Base-by-base conservation (phyloP, 2,888 invertebrate genomes). In the Doris montereyensis region DNA sequence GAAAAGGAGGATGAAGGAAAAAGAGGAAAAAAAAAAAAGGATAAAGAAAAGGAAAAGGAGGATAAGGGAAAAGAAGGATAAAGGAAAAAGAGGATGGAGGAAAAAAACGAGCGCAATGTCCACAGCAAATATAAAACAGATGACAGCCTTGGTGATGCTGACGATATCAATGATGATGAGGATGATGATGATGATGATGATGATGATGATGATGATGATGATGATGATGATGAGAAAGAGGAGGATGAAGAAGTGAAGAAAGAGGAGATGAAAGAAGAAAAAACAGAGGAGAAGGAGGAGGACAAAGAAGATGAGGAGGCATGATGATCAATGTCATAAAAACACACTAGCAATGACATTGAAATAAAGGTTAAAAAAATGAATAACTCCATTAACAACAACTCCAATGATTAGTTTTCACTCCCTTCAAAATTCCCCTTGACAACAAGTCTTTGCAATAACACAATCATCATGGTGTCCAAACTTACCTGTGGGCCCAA, bases 401-500 rank as follows among this genome's bases (percentile, higher is more conserved):
- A 65, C 8, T 8, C 8, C 21, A 21, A 65, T 65, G 8, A 13
- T n/a, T n/a, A n/a, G n/a, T n/a, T n/a, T n/a, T n/a, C n/a, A n/a
- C n/a, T n/a, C n/a, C n/a, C n/a, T n/a, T n/a, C n/a, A n/a, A n/a
- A n/a, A n/a, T n/a, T n/a, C n/a, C n/a, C n/a, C n/a, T n/a, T n/a
- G n/a, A n/a, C n/a, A n/a, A n/a, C n/a, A n/a, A n/a, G n/a, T n/a
- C n/a, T n/a, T n/a, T n/a, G n/a, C n/a, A n/a, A n/a, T n/a, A n/a
- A n/a, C n/a, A n/a, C n/a, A n/a, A n/a, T n/a, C n/a, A n/a, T n/a
- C n/a, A n/a, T n/a, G n/a, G n/a, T n/a, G n/a, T n/a, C n/a, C n/a
- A n/a, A n/a, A 28, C 76, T 81, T 82, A 90, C 91, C 87, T 88
- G 73, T 90, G 88, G n/a, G 89, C 85, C 91, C 91, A 91, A 1